Percentiles rank a stretch among this genome's conserved stretches.
phyloP scores from a whole-genome alignment of 2,113 vertebrate genomes.

The Eonycteris spelaea region DNA sequence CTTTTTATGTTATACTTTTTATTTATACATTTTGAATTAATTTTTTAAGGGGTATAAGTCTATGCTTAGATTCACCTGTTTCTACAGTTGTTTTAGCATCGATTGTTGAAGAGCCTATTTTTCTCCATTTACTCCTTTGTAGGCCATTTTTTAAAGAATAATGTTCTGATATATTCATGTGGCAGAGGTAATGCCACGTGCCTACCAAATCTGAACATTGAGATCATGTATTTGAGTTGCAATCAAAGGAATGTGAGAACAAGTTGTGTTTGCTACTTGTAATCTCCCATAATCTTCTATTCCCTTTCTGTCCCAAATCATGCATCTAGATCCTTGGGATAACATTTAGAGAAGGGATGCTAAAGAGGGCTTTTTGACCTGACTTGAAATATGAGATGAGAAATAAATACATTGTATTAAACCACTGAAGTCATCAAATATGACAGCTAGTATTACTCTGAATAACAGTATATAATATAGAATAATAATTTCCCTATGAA shows the following conservation, averaged over 20 bases:
- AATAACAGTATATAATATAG: not conserved
- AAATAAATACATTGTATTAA: not conserved
- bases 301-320: not conserved
- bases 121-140: not conserved
- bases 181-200: not conserved
- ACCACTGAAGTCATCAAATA: not conserved
- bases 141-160: not conserved
- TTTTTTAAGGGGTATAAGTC: not conserved
- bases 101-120: not conserved
- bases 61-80: no score
- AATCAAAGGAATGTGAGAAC: not conserved
- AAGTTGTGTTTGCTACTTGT: not conserved
- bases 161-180: not conserved
- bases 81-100: not conserved
- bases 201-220: not conserved
- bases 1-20: not conserved
- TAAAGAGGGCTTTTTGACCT: not conserved
- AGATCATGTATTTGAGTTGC: not conserved
- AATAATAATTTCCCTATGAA: not conserved
- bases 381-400: not conserved
- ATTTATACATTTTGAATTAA: not conserved
- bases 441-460: not conserved
- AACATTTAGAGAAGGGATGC: not conserved
- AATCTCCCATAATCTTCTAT: not conserved
- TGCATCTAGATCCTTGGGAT: not conserved